A percentile compares a stretch with the other conserved stretches of the same genome.
phyloP scores from a whole-genome alignment of 2,113 vertebrate species.

The Gymnogyps californianus region DNA sequence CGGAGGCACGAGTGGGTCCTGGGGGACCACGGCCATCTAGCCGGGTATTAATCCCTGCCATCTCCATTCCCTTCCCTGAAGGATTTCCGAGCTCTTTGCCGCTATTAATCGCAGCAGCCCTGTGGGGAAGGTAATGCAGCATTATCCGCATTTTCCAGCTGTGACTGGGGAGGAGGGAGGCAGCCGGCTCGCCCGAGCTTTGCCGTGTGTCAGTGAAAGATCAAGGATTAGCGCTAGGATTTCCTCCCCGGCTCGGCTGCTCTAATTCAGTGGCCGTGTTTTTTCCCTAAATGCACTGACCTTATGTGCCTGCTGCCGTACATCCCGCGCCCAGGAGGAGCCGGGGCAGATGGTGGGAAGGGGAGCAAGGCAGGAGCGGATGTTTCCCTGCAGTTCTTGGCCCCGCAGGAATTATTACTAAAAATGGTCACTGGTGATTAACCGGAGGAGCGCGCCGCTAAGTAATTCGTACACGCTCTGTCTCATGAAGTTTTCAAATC shows the following conservation, averaged over 20 bases:
- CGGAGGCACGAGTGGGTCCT: background rate
- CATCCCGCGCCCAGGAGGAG: background rate
- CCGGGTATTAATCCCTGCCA: conserved; percentile 5
- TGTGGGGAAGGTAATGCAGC: conserved; percentile 28
- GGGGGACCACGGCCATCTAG: background rate
- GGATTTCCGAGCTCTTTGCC: background rate
- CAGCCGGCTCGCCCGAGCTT: background rate
- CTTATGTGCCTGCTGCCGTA: background rate
- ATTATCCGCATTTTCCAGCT: conserved; percentile 36
- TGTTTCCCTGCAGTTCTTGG: background rate
- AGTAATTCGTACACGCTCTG: background rate
- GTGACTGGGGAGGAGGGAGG: background rate
- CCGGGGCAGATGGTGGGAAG: conserved; percentile 6
- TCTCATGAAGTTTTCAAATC: background rate
- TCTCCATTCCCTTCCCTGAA: background rate
- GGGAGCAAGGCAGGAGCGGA: background rate
- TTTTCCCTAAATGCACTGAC: background rate
- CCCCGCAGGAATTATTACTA: conserved; percentile 17
- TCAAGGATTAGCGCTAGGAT: conserved; percentile 27
- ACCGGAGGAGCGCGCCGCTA: background rate
- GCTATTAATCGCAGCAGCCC: conserved; percentile 20
- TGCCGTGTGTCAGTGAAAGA: conserved; percentile 26
- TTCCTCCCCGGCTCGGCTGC: conserved; percentile 24
- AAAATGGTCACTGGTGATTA: conserved; percentile 50
- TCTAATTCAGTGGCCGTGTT: background rate